Evolutionary conservation across 2,113 vertebrate species (phyloP).

Genomic region (Cyprichromis sp.): DNA sequence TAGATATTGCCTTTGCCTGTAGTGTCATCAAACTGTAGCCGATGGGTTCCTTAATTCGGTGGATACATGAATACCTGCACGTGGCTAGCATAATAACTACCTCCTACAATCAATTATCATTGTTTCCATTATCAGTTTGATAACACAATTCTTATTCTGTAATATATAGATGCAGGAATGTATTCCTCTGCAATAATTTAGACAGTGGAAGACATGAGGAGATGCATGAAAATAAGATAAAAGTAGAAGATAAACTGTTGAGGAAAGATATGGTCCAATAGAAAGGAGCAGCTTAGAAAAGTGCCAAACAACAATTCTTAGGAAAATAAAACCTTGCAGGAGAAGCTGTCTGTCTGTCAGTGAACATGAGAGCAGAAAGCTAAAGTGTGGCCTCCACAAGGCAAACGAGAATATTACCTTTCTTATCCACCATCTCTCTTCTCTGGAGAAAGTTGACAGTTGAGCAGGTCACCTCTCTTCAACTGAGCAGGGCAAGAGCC

Average conservation of each 20-base stretch:
- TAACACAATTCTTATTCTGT: background rate
- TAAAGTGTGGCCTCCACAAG: background rate
- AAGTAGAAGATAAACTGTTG: background rate
- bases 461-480: background rate
- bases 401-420: background rate
- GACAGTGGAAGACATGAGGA: background rate
- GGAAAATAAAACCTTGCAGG: background rate
- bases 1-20: background rate
- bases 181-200: background rate
- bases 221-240: background rate
- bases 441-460: background rate
- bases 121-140: background rate
- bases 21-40: background rate
- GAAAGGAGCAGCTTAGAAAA: background rate
- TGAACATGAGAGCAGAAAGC: background rate
- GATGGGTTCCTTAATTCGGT: background rate
- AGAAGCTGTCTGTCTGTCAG: background rate
- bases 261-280: background rate
- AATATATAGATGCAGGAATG: background rate
- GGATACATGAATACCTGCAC: background rate
- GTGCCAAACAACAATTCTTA: background rate
- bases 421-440: background rate
- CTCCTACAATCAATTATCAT: background rate
- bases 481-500: background rate
- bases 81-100: background rate